These are phyloP conservation scores for Rhodinocichla rosea DNA, from an alignment of 2,113 vertebrate species.

Conservation along the genomic window DNA sequence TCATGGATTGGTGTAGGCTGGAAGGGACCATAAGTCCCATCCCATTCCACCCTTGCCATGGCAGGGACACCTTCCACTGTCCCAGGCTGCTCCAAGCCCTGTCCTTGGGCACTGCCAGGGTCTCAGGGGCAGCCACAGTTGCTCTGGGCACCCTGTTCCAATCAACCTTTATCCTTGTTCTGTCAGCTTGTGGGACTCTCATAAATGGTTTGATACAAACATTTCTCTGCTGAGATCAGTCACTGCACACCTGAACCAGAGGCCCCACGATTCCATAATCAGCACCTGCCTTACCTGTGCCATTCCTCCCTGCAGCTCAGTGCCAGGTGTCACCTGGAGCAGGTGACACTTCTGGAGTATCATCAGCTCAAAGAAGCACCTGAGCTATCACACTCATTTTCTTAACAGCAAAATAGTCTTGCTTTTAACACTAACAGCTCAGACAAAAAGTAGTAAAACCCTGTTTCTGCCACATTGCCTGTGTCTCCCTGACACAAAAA, in stretches of 20 bases:
- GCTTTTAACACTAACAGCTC: background rate
- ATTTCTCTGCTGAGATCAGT: background rate
- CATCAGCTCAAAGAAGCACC: background rate
- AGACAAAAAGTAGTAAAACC: background rate
- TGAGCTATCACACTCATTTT: background rate
- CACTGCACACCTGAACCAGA: background rate
- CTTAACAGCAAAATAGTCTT: background rate
- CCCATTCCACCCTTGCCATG: background rate
- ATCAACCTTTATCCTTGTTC: background rate
- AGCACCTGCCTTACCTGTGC: background rate
- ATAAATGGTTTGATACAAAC: background rate
- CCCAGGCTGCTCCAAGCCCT: background rate
- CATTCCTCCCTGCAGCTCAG: background rate
- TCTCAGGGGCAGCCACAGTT: background rate
- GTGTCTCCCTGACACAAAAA: background rate
- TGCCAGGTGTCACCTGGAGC: background rate
- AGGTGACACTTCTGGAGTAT: background rate
- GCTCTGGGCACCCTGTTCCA: rapidly evolving
- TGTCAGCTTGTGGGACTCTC: background rate
- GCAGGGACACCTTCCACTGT: background rate
- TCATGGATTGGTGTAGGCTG: background rate
- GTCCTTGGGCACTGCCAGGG: background rate
- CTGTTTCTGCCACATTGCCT: background rate
- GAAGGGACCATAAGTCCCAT: background rate
- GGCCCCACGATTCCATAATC: rapidly evolving